Conservation (phyloP, 2,888 invertebrate genomes). For the Acronicta alni region DNA sequence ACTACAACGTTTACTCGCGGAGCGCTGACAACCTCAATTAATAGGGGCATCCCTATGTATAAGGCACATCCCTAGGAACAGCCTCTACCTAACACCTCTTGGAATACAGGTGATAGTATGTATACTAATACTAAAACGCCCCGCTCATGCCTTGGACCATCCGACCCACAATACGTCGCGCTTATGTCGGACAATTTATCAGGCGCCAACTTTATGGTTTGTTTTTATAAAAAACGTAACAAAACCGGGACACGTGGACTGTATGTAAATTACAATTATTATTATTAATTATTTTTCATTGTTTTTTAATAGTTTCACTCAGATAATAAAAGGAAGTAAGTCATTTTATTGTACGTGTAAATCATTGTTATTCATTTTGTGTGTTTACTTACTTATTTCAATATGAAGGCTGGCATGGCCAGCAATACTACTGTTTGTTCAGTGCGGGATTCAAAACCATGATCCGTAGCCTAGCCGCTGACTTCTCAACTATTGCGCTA, state of each 20-base stretch:
- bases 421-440: no score
- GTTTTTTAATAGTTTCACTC: slow-evolving; percentile 3
- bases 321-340: slow-evolving; percentile 1
- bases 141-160: slow-evolving; percentile 26
- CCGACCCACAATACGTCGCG: slow-evolving; percentile 47
- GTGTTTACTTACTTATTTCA: no score
- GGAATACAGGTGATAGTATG: no score
- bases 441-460: no score
- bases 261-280: slow-evolving; percentile 15
- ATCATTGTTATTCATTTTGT: not conserved
- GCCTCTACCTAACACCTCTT: no score
- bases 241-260: slow-evolving; percentile 45
- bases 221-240: slow-evolving; percentile 54
- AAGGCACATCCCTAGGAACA: no score
- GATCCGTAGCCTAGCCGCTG: no score
- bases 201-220: slow-evolving; percentile 59
- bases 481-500: no score
- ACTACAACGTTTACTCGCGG: no score
- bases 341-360: slow-evolving; percentile 3
- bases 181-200: slow-evolving; percentile 55
- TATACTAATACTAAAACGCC: not conserved
- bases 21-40: no score
- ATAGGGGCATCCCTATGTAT: no score
- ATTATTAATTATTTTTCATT: slow-evolving; percentile 14
- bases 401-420: no score